A percentile compares a stretch with the other conserved stretches of the same genome.
Evolutionary conservation across 2,113 vertebrate species (phyloP).

Genomic region (Baryphthengus martii): DNA sequence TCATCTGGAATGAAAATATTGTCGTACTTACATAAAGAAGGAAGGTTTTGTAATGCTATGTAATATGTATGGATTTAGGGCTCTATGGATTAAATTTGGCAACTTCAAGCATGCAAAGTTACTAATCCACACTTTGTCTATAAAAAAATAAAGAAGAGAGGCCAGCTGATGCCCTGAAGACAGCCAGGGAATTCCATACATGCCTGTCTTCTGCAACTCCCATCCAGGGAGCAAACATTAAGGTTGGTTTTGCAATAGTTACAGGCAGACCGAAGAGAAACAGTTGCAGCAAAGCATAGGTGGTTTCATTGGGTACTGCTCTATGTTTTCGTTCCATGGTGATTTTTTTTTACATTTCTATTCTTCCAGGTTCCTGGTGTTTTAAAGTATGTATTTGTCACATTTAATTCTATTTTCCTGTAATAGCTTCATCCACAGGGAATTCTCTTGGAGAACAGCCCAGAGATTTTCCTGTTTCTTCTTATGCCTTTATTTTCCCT

Average conservation of each 20-base stretch:
- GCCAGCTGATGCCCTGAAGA: not conserved
- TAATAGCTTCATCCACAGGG: not conserved
- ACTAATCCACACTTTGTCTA: slow-evolving; percentile 24
- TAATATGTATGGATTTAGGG: not conserved
- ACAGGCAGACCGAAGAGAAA: not conserved
- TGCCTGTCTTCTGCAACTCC: not conserved
- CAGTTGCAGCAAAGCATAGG: not conserved
- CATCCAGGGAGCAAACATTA: not conserved
- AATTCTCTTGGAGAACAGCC: slow-evolving; percentile 20
- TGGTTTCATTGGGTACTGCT: not conserved
- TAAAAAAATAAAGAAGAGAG: not conserved
- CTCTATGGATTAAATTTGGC: slow-evolving; percentile 12
- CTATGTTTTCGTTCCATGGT: not conserved
- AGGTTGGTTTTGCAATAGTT: not conserved
- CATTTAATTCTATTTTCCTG: slow-evolving; percentile 15
- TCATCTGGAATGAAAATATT: slow-evolving; percentile 35
- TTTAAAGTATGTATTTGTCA: slow-evolving; percentile 18
- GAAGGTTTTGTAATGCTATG: slow-evolving; percentile 1
- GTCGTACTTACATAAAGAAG: not conserved
- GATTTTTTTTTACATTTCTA: not conserved
- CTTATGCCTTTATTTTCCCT: slow-evolving; percentile 14
- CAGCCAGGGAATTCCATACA: not conserved
- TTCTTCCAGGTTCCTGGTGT: not conserved
- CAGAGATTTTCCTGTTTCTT: slow-evolving; percentile 37
- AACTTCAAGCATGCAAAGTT: slow-evolving; percentile 15